phyloP scores from a whole-genome alignment of 35 echinoderm and acorn worm genomes.

The Chiridota heheva region DNA sequence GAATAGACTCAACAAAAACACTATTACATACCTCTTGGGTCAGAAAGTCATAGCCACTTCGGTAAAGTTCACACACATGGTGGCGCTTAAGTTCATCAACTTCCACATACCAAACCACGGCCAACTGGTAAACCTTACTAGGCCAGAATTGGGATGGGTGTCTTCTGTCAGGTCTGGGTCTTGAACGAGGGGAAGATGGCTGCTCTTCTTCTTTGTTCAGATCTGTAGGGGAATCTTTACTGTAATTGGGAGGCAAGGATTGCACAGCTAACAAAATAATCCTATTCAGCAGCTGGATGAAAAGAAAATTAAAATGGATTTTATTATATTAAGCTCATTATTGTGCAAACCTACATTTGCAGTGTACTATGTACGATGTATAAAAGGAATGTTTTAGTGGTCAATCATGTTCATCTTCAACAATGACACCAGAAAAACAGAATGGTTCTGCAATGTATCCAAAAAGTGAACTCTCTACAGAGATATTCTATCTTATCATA shows the following conservation, averaged over 20 bases:
- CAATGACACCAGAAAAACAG: too few relatives aligned
- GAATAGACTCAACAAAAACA: neutral
- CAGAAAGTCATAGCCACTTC: slow-evolving; percentile 83
- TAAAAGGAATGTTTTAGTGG: too few relatives aligned
- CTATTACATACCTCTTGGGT: slow-evolving; percentile 73
- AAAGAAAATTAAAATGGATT: neutral
- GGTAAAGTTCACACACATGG: slow-evolving; percentile 86
- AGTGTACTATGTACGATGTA: too few relatives aligned
- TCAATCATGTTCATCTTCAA: too few relatives aligned
- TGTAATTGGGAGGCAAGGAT: slow-evolving; percentile 63
- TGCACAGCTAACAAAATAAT: slow-evolving; percentile 67
- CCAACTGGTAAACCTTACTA: slow-evolving; percentile 65
- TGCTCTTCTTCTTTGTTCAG: neutral
- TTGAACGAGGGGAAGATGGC: slow-evolving; percentile 17
- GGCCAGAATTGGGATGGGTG: slow-evolving; percentile 78
- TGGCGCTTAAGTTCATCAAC: slow-evolving; percentile 76
- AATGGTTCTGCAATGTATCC: too few relatives aligned
- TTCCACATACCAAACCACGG: slow-evolving; percentile 66
- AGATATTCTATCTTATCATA: too few relatives aligned
- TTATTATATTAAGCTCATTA: too few relatives aligned
- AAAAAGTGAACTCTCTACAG: too few relatives aligned
- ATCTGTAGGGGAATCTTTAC: slow-evolving; percentile 1
- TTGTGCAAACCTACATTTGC: too few relatives aligned
- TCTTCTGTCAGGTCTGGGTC: slow-evolving; percentile 40
- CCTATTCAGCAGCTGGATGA: slow-evolving; percentile 66